These are phyloP conservation scores for Tokudaia muenninki DNA, from an alignment of 2,797 vertebrate genomes.

Conservation along the genomic window DNA sequence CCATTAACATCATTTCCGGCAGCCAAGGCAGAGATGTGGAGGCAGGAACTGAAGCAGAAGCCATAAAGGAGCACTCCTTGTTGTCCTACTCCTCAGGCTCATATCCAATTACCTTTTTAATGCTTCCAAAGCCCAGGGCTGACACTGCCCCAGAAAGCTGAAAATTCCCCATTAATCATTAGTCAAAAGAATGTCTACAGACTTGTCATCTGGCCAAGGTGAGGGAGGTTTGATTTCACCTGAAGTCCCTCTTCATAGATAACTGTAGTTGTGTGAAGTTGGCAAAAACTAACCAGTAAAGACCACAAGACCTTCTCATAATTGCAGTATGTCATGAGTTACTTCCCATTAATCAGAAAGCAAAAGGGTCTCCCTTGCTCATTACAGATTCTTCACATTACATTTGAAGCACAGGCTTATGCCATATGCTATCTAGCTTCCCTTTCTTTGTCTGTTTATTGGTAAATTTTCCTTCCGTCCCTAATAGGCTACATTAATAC, in stretches of 20 bases:
- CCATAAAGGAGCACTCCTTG: no score
- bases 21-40: background rate
- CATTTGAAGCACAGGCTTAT: background rate
- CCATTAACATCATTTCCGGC: background rate
- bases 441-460: background rate
- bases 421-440: background rate
- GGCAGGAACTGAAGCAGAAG: background rate
- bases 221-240: background rate
- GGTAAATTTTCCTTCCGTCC: background rate
- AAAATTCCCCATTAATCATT: background rate
- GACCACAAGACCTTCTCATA: background rate
- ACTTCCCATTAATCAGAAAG: background rate
- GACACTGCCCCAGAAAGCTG: background rate
- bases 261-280: background rate
- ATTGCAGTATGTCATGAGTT: background rate
- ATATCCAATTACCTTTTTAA: no score
- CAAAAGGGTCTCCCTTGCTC: background rate
- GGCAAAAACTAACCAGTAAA: background rate
- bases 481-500: background rate
- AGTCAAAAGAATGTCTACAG: background rate
- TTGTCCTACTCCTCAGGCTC: no score
- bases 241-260: no score
- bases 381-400: background rate
- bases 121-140: rapidly evolving
- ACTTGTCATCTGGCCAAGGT: background rate